Evolutionary conservation across 2,888 invertebrate species (phyloP).

Genomic region (Sericinus montela): DNA sequence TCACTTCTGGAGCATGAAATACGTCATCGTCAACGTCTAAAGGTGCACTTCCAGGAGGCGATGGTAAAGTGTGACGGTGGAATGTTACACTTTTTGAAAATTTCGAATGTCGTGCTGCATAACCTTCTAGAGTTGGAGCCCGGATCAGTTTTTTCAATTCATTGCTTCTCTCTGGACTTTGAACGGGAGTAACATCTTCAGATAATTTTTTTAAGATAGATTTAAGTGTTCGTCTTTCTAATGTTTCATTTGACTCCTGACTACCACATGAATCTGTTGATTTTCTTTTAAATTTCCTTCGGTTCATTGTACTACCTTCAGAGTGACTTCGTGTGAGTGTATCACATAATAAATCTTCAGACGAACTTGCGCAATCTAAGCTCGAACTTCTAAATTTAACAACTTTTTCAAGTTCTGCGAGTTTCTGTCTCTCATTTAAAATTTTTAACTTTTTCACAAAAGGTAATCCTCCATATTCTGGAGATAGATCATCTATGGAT

Average conservation of each 20-base stretch:
- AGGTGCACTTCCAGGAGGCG: conserved; percentile 82
- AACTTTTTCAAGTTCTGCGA: conserved; percentile 88
- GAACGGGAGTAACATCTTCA: conserved; percentile 79
- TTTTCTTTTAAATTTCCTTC: conserved; percentile 68
- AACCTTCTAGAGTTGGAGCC: conserved; percentile 92
- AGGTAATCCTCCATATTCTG: conserved; percentile 91
- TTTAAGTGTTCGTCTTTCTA: conserved; percentile 89
- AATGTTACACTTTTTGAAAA: conserved; percentile 94
- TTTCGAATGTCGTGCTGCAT: conserved; percentile 92
- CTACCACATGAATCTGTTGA: conserved; percentile 57
- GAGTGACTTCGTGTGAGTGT: conserved; percentile 87
- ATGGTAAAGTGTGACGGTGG: conserved; percentile 90
- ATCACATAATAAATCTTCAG: conserved; percentile 78
- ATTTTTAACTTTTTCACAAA: conserved; percentile 94
- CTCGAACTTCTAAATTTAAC: conserved; percentile 89
- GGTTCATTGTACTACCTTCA: conserved; percentile 88
- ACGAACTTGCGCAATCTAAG: conserved; percentile 84
- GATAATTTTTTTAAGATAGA: conserved; percentile 92
- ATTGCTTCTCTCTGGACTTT: conserved; percentile 69
- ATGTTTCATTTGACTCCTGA: conserved; percentile 86
- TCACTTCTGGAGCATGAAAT: conserved; percentile 56
- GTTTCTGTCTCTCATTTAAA: conserved; percentile 91
- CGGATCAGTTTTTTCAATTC: conserved; percentile 85
- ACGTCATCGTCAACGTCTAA: conserved; percentile 50
- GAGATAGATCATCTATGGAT: conserved; percentile 92